Evolutionary conservation across 2,888 invertebrate species (phyloP), one percentile per base, ranked within the genome.

Genomic region (Poecilobothrus nobilitatus): DNA sequence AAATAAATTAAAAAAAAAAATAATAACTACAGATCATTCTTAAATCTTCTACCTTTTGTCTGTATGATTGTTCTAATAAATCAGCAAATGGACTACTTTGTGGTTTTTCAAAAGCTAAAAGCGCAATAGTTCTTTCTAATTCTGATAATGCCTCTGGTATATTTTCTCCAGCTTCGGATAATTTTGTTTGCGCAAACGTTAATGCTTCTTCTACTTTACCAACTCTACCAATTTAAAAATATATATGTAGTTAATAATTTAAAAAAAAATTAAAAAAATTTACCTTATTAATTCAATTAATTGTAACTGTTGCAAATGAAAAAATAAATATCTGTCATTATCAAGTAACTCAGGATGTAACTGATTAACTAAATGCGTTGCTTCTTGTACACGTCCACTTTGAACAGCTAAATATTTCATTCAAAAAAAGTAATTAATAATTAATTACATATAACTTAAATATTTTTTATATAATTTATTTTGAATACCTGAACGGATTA

Each of bases 91-190:
- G 98, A 73, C 96, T 95, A 69, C 88, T 89, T 74, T 93, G 90
- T 0, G 98, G 97, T 77, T 97, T 95, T 71, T 98, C 97, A 82
- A 99, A 99, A 8, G 98, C 98, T 21, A 99, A 82, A 68, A 99
- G 83, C 0, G 98, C 97, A 68, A 99, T 84, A 0, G 98, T 97
- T 71, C 97, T 85, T 81, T 98, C 98, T 69, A 97, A 82, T 82
- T 97, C 97, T 21, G 86, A 84, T 65, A 86, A 76, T 18, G 85
- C 84, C n/a, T 85, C 83, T 15, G 89, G 87, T 78, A 90, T 89
- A 37, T 88, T 89, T 79, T 93, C 93, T 6, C 92, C 94, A 63
- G 92, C 88, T 81, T 94, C 94, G 41, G 92, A 91, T 61, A 95
- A 83, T 78, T 94, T 90, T 71, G 89, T 90, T 78, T 95, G 94